Percentiles rank a stretch among this genome's conserved stretches.
phyloP scores from a whole-genome alignment of 2,888 invertebrate genomes.

The Drosophila borborema region DNA sequence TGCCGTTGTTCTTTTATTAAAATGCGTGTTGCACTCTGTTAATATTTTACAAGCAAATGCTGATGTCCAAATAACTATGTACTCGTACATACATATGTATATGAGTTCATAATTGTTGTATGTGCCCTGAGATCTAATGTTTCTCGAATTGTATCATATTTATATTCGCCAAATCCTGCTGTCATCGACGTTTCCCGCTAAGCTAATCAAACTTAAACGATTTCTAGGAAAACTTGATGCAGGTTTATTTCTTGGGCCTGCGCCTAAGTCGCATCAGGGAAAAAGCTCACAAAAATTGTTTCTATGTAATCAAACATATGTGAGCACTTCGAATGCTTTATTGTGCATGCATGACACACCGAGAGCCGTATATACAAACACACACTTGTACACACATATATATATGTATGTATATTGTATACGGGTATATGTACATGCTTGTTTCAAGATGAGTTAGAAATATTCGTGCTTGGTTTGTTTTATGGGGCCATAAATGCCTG shows the following conservation, averaged over 20 bases:
- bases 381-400: neutral
- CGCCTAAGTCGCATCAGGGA: slow-evolving; percentile 12
- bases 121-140: slow-evolving; percentile 1
- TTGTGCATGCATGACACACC: slow-evolving; percentile 18
- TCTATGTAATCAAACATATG: slow-evolving; percentile 58
- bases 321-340: slow-evolving; percentile 20
- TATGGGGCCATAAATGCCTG: slow-evolving; percentile 78
- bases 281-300: slow-evolving; percentile 42
- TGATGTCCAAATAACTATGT: slow-evolving; percentile 40
- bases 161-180: neutral
- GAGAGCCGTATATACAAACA: neutral
- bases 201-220: slow-evolving; percentile 57
- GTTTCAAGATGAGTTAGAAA: slow-evolving; percentile 73
- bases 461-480: slow-evolving; percentile 75
- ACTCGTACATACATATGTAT: neutral
- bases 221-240: slow-evolving; percentile 34
- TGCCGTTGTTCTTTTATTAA: slow-evolving; percentile 37
- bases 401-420: neutral
- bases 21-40: slow-evolving; percentile 53
- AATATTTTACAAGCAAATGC: slow-evolving; percentile 62
- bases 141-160: neutral
- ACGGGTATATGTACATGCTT: slow-evolving; percentile 12
- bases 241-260: neutral
- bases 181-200: neutral
- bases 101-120: slow-evolving; percentile 6